Evolutionary conservation across 2,113 vertebrate species (phyloP), one percentile per base, ranked within the genome.

Genomic region (Eurystomus gularis): DNA sequence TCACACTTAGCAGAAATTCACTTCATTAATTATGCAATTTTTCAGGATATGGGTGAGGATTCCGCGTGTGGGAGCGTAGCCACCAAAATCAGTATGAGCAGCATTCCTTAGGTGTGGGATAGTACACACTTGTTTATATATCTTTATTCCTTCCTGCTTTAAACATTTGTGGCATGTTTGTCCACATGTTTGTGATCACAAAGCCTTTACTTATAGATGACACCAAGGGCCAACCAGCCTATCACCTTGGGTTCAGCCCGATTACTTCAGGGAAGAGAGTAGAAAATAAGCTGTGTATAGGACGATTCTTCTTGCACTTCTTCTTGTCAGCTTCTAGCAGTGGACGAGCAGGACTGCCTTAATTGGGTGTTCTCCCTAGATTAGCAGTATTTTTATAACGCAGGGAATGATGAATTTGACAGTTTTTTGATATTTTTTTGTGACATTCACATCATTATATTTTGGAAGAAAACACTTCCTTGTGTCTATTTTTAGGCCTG

Each of bases 241-340:
- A 10, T 70, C 15, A 11, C 24, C 13, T 8, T 46, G 51, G 46
- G 25, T 44, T 70, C n/a, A 52, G 51, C 39, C n/a, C 29, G 15
- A n/a, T 76, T 21, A 20, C 20, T 66, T 16, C 18, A 25, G 35
- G 31, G n/a, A 55, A 49, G 71, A 55, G n/a, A 60, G 29, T 1
- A 76, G 69, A 19, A 52, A 42, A 31, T 49, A 66, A n/a, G 9
- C 20, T 1, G 1, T 0, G 0, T 31, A 18, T 46, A 39, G 42
- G 26, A 26, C 39, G 55, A 68, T 29, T 39, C 17, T 83, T 52
- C 25, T 78, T 9, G n/a, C n/a, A n/a, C 66, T 37, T 65, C 23
- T 39, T 44, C n/a, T 52, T 65, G 25, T n/a, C 33, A 52, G 17
- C 17, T 65, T 88, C 42, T 70, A 82, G 35, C 1, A 4, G 11